Conservation (phyloP, 2,888 invertebrate genomes). For the Ceramica pisi region DNA sequence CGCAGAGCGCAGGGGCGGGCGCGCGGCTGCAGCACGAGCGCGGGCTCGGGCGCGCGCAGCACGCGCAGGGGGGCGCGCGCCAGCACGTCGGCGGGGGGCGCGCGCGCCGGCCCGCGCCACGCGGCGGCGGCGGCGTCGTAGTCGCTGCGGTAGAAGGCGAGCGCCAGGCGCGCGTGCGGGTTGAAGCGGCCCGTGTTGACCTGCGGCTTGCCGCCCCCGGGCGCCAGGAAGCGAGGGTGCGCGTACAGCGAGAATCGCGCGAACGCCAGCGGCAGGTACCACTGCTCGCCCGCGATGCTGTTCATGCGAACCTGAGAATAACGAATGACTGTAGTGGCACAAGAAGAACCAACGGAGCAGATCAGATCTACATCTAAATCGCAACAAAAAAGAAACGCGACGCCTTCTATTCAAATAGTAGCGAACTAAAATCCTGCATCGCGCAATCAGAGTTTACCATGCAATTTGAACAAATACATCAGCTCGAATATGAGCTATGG, state of each 20-base stretch:
- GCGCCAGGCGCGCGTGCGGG: constrained; percentile 91
- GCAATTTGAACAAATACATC: no score
- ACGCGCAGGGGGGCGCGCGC: constrained; percentile 83
- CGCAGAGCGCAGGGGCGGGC: constrained; percentile 93
- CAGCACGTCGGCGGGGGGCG: constrained; percentile 65
- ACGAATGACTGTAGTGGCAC: no score
- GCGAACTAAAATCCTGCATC: no score
- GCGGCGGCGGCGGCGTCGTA: constrained; percentile 88
- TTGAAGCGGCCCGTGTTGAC: constrained; percentile 89
- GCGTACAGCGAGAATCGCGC: constrained; percentile 95
- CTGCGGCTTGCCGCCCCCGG: constrained; percentile 90
- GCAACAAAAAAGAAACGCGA: no score
- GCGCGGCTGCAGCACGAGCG: constrained; percentile 50
- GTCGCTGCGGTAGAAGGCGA: constrained; percentile 96
- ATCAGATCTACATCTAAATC: no score
- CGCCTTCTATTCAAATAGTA: no score
- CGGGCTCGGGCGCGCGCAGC: constrained; percentile 57
- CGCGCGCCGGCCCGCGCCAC: constrained; percentile 52
- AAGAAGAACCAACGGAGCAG: no score
- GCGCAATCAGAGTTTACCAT: no score
- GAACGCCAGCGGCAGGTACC: constrained; percentile 97
- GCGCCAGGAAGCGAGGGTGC: constrained; percentile 92
- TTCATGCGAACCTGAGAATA: constrained; percentile 96
- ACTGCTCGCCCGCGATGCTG: constrained; percentile 96
- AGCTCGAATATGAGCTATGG: no score